Evolutionary conservation across 2,113 vertebrate species (phyloP), one percentile per base, ranked within the genome.

Genomic region (Corythoichthys haematopterus): DNA sequence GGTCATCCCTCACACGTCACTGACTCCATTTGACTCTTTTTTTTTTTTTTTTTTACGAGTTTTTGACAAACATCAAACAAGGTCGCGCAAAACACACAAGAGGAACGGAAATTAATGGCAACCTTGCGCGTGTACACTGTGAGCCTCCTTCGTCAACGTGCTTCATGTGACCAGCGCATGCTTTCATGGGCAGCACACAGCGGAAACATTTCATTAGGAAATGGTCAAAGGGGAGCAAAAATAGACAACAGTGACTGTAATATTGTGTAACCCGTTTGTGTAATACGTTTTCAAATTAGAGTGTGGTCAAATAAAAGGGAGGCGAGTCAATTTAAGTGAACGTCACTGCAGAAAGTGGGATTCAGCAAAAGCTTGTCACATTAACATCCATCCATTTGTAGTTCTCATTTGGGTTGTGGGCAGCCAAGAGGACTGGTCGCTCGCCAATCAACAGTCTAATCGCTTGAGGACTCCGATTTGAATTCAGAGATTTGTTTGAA

Each of bases 91-190:
- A 45, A 46, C 59, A 46, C 59, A 62, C 16, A 62, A 46, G n/a
- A 62, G 40, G 1, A 11, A 62, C 40, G 40, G 59, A 43, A 62
- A 62, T 57, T 4, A 33, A 9, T 45, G 40, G n/a, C 59, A 28
- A 62, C 59, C 40, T 36, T 35, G 20, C 20, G 45, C 64, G 52
- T 64, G 66, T 52, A 35, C 4, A 16, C 3, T 10, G 51, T 45
- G 1, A 67, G 64, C 57, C 63, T 70, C 70, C 45, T 10, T 68
- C 68, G 64, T 64, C 16, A 61, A 65, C 37, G 5, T 38, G 55
- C 35, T 72, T 83, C 79, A 82, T 74, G 79, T 83, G 80, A 83
- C 71, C 70, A 69, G 53, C 65, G 75, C 65, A 69, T 74, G 80
- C 72, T 53, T 76, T 74, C 38, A 61, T 45, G 38, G 38, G 38